Evolutionary conservation across 2,797 vertebrate genomes (phyloP), one percentile per base, ranked within the genome.

Genomic region (Anguilla anguilla): DNA sequence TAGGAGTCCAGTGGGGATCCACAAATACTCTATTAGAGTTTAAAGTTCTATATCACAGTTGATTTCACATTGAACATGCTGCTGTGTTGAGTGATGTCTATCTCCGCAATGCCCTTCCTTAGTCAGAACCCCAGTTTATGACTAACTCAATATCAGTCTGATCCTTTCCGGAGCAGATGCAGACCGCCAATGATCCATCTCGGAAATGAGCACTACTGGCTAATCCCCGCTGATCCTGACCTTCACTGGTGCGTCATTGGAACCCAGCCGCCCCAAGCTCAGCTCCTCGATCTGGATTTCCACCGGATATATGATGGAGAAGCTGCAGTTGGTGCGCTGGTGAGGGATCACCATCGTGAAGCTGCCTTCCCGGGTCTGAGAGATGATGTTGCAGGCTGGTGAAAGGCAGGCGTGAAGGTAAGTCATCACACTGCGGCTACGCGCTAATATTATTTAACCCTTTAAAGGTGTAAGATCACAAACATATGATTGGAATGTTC

Each of bases 231-330:
- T 88, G n/a, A 77, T 25, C 13, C 82, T 93, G 86, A 98, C 98
- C 97, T 98, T 97, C 89, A 95, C 89, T 39, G 96, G 95, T 59
- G 97, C 94, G 86, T 96, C 95, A 59, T 95, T 96, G 43, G 79
- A 49, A n/a, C 51, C 79, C 91, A 96, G 89, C 85, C 95, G 97
- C 83, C 98, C 98, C 89, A 99, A 90, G 83, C 94, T 97, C 91
- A 99, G 97, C 90, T 98, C 97, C 0, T 97, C 97, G 92, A 99
- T 96, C 94, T 97, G 96, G 91, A 99, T 97, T 59, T 95, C 96
- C 88, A 97, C 97, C 0, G 98, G 98, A 83, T 99, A 99, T 61
- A 99, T 97, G 90, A 99, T 98, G 92, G 98, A 99, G 96, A 99
- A 99, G 94, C 98, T 99, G 95, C 98, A 99, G 95, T 99, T 99